These are phyloP conservation scores for Drosophila siamana DNA, from an alignment of 2,888 invertebrate genomes.

Conservation along the genomic window DNA sequence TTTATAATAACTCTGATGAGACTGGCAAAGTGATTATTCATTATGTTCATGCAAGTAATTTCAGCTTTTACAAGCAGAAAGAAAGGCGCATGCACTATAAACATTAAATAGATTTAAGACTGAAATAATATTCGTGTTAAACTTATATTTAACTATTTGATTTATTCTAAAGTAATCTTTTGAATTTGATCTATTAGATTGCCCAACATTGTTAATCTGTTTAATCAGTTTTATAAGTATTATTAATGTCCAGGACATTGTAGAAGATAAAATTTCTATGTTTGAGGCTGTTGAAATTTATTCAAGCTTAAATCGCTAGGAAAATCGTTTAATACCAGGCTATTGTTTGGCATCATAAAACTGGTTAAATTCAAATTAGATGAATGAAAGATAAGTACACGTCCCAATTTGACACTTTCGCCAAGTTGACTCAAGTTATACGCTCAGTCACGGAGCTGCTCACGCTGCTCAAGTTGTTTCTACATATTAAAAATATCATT, in stretches of 20 bases:
- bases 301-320: not conserved
- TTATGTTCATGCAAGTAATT: not conserved
- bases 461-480: slow-evolving; percentile 30
- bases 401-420: slow-evolving; percentile 43
- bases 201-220: too few species aligned
- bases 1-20: not conserved
- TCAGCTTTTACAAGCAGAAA: not conserved
- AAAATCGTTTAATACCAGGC: not conserved
- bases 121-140: not conserved
- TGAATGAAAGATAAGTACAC: slow-evolving; percentile 31
- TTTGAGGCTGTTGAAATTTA: too few species aligned
- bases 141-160: too few species aligned
- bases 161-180: too few species aligned
- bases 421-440: slow-evolving; percentile 17
- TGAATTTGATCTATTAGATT: too few species aligned
- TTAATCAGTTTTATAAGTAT: too few species aligned
- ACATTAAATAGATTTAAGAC: not conserved
- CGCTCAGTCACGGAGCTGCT: slow-evolving; percentile 10
- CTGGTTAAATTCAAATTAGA: slow-evolving; percentile 26
- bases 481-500: slow-evolving; percentile 62
- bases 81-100: not conserved
- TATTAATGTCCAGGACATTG: too few species aligned
- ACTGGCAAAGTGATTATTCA: not conserved
- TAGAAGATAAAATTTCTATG: too few species aligned
- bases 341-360: not conserved